phyloP scores from a whole-genome alignment of 2,113 vertebrate genomes.

The Herpetotheres cachinnans region DNA sequence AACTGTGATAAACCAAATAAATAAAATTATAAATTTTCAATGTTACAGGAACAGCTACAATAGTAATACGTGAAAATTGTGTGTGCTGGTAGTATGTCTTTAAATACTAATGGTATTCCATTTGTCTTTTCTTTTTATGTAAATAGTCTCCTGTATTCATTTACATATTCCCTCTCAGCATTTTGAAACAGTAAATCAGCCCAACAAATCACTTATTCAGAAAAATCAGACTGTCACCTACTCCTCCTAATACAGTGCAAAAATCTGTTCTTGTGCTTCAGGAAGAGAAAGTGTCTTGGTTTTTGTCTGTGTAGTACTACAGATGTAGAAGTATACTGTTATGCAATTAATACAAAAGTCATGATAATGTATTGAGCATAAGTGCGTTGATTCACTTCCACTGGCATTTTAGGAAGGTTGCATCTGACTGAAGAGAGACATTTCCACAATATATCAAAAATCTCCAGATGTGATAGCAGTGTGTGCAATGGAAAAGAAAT shows the following conservation, averaged over 20 bases:
- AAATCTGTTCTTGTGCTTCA: not conserved
- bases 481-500: not conserved
- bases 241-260: not conserved
- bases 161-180: not conserved
- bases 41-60: not conserved
- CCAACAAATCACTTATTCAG: not conserved
- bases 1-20: not conserved
- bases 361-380: not conserved
- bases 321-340: not conserved
- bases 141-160: not conserved
- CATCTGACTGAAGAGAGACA: not conserved
- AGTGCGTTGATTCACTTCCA: not conserved
- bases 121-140: not conserved
- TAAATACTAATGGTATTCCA: not conserved
- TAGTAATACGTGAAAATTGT: not conserved
- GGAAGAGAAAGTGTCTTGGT: not conserved
- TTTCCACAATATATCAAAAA: not conserved
- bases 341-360: not conserved
- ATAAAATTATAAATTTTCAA: not conserved
- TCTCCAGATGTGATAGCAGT: not conserved
- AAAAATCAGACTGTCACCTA: not conserved
- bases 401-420: not conserved
- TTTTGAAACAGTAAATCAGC: not conserved
- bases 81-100: not conserved
- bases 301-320: not conserved